A percentile compares a stretch with the other conserved stretches of the same genome.
Conservation (phyloP, 2,888 invertebrate species). For the Psococerastis gibbosa region DNA sequence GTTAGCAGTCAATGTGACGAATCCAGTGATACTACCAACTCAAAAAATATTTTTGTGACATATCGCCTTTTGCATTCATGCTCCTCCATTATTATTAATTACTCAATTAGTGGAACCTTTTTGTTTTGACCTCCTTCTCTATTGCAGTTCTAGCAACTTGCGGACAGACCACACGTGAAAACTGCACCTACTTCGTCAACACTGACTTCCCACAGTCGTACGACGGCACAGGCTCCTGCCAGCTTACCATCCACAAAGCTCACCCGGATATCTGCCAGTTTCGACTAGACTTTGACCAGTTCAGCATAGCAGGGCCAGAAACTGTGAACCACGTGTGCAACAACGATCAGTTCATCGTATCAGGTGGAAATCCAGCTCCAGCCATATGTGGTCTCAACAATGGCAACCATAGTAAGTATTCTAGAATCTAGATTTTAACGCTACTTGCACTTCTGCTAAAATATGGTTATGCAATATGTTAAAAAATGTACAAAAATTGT, state of each 20-base stretch:
- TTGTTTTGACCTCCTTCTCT: constrained; percentile 3
- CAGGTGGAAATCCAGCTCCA: constrained; percentile 61
- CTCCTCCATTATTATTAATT: no score
- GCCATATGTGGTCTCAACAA: constrained; percentile 63
- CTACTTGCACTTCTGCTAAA: no score
- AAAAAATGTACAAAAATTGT: no score
- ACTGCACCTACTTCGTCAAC: constrained; percentile 75
- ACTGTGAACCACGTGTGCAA: constrained; percentile 56
- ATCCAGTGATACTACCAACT: no score
- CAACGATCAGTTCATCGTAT: constrained; percentile 69
- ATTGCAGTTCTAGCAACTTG: constrained; percentile 55
- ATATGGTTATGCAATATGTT: no score
- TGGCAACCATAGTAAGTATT: constrained; percentile 56
- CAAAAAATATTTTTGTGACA: no score
- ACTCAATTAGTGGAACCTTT: no score
- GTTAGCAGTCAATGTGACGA: no score
- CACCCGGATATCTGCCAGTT: constrained; percentile 63
- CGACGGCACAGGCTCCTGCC: constrained; percentile 67
- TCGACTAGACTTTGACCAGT: constrained; percentile 61
- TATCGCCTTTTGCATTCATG: no score
- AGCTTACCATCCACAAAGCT: constrained; percentile 58
- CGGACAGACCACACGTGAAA: constrained; percentile 55
- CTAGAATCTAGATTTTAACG: no score
- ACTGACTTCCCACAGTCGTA: constrained; percentile 55
- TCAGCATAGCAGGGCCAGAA: constrained; percentile 58